Evolutionary conservation across 2,888 invertebrate genomes (phyloP).

Genomic region (Busseola fusca): DNA sequence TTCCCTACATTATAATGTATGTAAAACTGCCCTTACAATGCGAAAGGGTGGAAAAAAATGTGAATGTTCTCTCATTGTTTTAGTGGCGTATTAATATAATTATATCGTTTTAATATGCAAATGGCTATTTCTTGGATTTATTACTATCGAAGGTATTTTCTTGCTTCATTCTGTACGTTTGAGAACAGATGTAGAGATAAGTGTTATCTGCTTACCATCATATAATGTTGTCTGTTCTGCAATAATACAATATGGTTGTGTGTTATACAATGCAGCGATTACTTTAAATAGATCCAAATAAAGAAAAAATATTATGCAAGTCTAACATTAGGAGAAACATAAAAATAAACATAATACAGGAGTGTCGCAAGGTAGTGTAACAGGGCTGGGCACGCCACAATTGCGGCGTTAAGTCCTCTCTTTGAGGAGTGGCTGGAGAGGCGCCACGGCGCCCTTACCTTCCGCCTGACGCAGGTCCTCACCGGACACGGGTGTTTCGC

Average conservation of each 20-base stretch:
- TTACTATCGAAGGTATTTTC: slow-evolving; percentile 44
- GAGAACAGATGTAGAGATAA: slow-evolving; percentile 38
- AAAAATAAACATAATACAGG: too few species aligned
- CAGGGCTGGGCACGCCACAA: too few species aligned
- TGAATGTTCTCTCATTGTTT: slow-evolving; percentile 53
- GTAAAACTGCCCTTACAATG: slow-evolving; percentile 56
- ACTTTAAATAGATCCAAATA: too few species aligned
- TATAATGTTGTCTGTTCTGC: not conserved
- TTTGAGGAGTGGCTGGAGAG: too few species aligned
- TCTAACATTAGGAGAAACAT: too few species aligned
- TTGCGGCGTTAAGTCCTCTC: too few species aligned
- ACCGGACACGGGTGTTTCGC: too few species aligned
- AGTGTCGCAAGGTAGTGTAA: too few species aligned
- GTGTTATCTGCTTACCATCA: slow-evolving; percentile 9
- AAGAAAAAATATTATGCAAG: too few species aligned
- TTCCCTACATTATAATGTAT: slow-evolving; percentile 54
- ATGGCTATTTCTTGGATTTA: slow-evolving; percentile 36
- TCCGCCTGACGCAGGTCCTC: too few species aligned
- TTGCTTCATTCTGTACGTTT: slow-evolving; percentile 49
- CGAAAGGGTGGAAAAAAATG: slow-evolving; percentile 43
- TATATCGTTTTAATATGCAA: slow-evolving; percentile 55
- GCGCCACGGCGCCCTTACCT: too few species aligned
- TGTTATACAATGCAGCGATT: not conserved
- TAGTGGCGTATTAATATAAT: slow-evolving; percentile 55
- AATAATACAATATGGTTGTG: not conserved